phyloP scores from a whole-genome alignment of 1,140 invertebrate species.

The Bombus consobrinus region DNA sequence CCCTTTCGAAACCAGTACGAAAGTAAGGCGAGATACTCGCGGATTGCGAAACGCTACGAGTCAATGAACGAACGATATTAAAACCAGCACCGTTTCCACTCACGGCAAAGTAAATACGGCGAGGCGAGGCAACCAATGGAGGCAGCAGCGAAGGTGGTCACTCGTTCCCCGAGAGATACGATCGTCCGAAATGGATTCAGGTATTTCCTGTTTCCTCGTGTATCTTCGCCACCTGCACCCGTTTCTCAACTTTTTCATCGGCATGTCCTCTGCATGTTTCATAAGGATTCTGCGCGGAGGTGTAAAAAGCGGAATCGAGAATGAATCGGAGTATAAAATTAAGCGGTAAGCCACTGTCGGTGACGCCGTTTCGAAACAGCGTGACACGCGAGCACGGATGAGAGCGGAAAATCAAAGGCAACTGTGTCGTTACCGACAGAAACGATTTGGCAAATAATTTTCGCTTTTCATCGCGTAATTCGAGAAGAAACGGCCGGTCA shows the following conservation, averaged over 20 bases:
- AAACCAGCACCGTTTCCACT: slow-evolving; percentile 48
- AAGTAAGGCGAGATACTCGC: background rate
- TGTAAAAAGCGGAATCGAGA: slow-evolving; percentile 64
- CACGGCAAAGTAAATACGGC: slow-evolving; percentile 6
- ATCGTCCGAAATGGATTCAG: slow-evolving; percentile 63
- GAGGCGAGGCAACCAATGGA: background rate
- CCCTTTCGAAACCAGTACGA: background rate
- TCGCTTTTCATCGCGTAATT: slow-evolving; percentile 24
- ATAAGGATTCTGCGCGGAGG: slow-evolving; percentile 64
- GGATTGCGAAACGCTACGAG: slow-evolving; percentile 9
- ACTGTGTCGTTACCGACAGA: background rate
- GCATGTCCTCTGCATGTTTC: slow-evolving; percentile 67
- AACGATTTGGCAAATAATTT: background rate
- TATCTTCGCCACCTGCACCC: slow-evolving; percentile 69
- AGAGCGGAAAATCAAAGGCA: background rate
- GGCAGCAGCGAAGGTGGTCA: background rate
- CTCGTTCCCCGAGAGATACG: slow-evolving; percentile 63
- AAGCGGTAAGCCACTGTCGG: slow-evolving; percentile 52
- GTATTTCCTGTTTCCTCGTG: slow-evolving; percentile 69
- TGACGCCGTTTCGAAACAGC: background rate
- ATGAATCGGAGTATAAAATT: slow-evolving; percentile 61
- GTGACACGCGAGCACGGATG: background rate
- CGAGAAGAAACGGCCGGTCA: background rate
- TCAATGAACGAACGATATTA: slow-evolving; percentile 47
- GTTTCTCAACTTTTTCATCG: slow-evolving; percentile 72